Conservation (phyloP, 2,797 vertebrate species). For the Hemibagrus guttatus region DNA sequence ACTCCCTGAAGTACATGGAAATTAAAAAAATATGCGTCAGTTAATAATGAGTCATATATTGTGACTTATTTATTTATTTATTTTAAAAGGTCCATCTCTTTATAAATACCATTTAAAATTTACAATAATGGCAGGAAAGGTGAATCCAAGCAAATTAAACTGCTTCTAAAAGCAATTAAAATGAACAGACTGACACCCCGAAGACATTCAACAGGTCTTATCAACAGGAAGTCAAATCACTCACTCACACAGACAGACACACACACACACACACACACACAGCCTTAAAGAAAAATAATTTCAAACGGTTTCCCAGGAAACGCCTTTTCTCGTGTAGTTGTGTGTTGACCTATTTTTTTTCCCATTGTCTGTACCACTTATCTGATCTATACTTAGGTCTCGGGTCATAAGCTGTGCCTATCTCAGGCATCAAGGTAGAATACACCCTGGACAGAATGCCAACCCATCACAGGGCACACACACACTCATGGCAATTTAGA, state of each 20-base stretch:
- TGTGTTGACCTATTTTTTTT: not conserved
- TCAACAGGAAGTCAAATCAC: not conserved
- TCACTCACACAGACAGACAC: no score
- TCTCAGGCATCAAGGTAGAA: no score
- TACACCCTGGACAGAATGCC: no score
- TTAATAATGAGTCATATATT: not conserved
- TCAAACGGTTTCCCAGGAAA: constrained; percentile 3
- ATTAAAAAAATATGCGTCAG: not conserved
- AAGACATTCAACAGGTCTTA: not conserved
- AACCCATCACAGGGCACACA: no score
- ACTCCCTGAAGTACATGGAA: not conserved
- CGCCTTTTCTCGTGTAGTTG: not conserved
- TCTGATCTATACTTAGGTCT: no score
- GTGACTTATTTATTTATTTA: not conserved
- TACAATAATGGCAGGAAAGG: not conserved
- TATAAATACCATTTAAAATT: not conserved
- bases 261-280: no score
- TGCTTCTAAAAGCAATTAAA: not conserved
- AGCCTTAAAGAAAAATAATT: no score
- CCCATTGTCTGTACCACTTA: no score
- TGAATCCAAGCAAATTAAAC: not conserved
- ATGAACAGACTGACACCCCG: not conserved
- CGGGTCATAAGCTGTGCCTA: no score
- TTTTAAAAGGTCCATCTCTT: not conserved
- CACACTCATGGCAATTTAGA: no score